Base-by-base conservation (phyloP, 2,113 vertebrate species). In the Syngnathoides biaculeatus region DNA sequence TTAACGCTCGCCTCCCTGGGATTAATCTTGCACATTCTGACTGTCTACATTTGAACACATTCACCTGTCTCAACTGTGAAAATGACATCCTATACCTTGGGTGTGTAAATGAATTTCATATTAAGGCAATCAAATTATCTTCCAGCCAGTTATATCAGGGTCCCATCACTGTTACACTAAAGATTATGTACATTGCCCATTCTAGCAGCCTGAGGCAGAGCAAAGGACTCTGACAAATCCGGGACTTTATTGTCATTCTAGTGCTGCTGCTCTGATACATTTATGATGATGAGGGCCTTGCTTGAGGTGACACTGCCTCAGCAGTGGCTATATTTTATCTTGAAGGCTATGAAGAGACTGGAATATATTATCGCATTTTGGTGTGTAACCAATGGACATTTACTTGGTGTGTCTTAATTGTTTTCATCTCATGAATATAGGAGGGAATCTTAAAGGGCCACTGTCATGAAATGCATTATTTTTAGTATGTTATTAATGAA, bases 31-130 rank as follows among this genome's bases (percentile, higher is more conserved):
- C 57, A 20, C 17, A 71, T 66, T 68, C 42, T 20, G 40, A 68
- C 71, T 67, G 65, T 72, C 77, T 52, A n/a, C 2, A 39, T 40
- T 11, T 56, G 57, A 35, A 71, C 58, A 70, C 70, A 52, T 74
- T 38, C 65, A 65, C 76, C 74, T 75, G 74, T 69, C 74, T 72
- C 64, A 57, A 60, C 57, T 2, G 65, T 66, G 64, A 70, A 77
- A 79, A 81, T 63, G 24, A 78, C 74, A 75, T 86, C 72, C 79
- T 60, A 22, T 52, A 77, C 79, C 56, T 52, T 52, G 55, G 55
- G 71, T 80, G 80, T 74, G 67, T 75, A 84, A 85, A 84, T 72
- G 67, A 80, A 82, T 75, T 80, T 83, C 81, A 80, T 70, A 81
- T 77, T 71, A 53, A 75, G 39, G 70, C 68, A 71, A 75, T 83